These are phyloP conservation scores for Ceratoteleas bidentatus DNA, from an alignment of 1,140 invertebrate genomes.

Conservation along the genomic window DNA sequence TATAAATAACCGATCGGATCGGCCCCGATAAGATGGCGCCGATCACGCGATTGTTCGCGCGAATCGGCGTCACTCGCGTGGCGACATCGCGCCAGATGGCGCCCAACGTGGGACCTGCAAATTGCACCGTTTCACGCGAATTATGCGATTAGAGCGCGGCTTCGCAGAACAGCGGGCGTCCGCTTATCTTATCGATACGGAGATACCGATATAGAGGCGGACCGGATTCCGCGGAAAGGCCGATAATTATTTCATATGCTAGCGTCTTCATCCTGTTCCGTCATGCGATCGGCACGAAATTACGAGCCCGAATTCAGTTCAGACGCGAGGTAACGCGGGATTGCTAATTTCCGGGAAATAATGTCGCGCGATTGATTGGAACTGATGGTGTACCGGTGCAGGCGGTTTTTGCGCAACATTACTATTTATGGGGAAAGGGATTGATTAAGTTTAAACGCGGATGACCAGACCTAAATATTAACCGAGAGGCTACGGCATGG, in stretches of 20 bases:
- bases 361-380: no score
- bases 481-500: no score
- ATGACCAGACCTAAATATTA: no score
- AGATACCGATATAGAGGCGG: slow-evolving; percentile 18
- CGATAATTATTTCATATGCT: slow-evolving; percentile 34
- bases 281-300: no score
- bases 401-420: no score
- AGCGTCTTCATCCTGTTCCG: slow-evolving; percentile 1
- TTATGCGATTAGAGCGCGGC: slow-evolving; percentile 73
- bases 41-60: slow-evolving; percentile 11
- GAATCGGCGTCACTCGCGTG: slow-evolving; percentile 12
- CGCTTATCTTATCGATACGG: slow-evolving; percentile 46
- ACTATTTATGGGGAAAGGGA: no score
- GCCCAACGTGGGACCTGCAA: slow-evolving; percentile 72
- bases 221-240: slow-evolving; percentile 22
- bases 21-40: slow-evolving; percentile 2
- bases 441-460: no score
- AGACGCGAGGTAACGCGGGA: no score
- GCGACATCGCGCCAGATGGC: slow-evolving; percentile 34
- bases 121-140: slow-evolving; percentile 78
- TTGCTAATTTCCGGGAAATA: no score
- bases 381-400: no score
- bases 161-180: slow-evolving; percentile 59
- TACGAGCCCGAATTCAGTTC: no score
- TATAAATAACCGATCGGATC: slow-evolving; percentile 27